A percentile compares a stretch with the other conserved stretches of the same genome.
phyloP scores from a whole-genome alignment of 2,888 invertebrate genomes.

The Zygaena filipendulae region DNA sequence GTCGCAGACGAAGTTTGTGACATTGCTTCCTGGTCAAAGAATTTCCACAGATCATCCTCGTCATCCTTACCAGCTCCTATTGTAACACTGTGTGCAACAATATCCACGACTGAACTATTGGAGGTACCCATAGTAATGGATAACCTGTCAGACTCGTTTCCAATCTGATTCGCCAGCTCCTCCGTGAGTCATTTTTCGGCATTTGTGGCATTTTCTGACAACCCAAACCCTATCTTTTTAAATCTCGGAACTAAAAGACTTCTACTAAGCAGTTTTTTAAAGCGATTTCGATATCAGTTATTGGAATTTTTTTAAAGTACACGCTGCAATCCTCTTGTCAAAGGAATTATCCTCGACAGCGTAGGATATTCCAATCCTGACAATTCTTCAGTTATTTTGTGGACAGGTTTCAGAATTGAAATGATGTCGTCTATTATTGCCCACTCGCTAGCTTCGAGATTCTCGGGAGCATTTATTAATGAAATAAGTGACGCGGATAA shows the following conservation, averaged over 20 bases:
- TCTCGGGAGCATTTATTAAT: constrained; percentile 1
- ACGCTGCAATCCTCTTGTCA: constrained; percentile 3
- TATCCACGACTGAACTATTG: too few relatives aligned
- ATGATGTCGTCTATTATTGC: constrained; percentile 1
- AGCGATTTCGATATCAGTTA: constrained; percentile 1
- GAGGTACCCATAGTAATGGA: too few relatives aligned
- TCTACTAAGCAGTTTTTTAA: constrained; percentile 3
- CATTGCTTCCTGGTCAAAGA: too few relatives aligned
- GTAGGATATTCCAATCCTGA: constrained; percentile 4
- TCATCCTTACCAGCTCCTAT: too few relatives aligned
- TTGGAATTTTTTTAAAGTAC: neutral
- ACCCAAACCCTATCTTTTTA: constrained; percentile 1
- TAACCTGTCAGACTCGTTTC: too few relatives aligned
- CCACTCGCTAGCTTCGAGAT: constrained; percentile 3
- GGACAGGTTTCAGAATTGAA: constrained; percentile 3
- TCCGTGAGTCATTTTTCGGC: too few relatives aligned
- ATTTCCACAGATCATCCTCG: too few relatives aligned
- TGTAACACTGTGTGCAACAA: too few relatives aligned
- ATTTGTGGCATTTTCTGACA: constrained; percentile 4
- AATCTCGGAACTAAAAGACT: constrained; percentile 1
- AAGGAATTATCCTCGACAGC: constrained; percentile 3
- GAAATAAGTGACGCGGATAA: constrained; percentile 1
- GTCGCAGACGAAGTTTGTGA: too few relatives aligned
- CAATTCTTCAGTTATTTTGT: constrained; percentile 4
- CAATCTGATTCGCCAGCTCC: too few relatives aligned